phyloP scores from a whole-genome alignment of 2,888 invertebrate species.

The Drosophila basisetae region DNA sequence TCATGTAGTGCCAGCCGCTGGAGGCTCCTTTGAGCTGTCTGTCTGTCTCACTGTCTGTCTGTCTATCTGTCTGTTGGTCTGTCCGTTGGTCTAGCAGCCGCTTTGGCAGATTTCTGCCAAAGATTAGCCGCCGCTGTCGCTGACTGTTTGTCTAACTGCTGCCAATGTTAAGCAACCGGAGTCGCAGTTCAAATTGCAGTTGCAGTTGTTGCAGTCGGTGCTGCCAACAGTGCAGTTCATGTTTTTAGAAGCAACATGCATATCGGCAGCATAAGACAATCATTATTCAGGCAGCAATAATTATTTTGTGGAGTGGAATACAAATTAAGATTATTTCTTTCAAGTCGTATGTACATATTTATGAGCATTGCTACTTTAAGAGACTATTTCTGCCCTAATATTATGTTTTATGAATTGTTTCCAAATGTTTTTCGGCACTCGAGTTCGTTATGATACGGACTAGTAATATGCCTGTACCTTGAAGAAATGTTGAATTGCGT shows the following conservation, averaged over 20 bases:
- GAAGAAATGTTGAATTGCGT: not conserved
- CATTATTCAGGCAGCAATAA: not conserved
- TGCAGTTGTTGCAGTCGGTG: slow-evolving; percentile 14
- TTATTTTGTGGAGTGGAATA: not conserved
- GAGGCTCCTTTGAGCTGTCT: slow-evolving; percentile 56
- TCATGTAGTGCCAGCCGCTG: slow-evolving; percentile 33
- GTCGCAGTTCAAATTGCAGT: slow-evolving; percentile 11
- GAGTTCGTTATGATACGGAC: not conserved
- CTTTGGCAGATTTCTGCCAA: slow-evolving; percentile 61
- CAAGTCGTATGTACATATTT: not conserved
- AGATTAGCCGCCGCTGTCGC: slow-evolving; percentile 62
- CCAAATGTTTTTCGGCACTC: not conserved
- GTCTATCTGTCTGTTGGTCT: slow-evolving; percentile 25
- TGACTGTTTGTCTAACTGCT: slow-evolving; percentile 64
- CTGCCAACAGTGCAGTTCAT: slow-evolving; percentile 9
- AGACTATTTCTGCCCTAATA: not conserved
- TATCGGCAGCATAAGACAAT: not conserved
- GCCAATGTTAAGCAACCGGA: slow-evolving; percentile 22
- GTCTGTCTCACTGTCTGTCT: slow-evolving; percentile 9
- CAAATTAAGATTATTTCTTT: not conserved
- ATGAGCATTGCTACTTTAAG: not conserved
- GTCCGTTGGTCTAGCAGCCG: slow-evolving; percentile 37
- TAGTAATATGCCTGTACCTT: not conserved
- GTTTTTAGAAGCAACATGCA: not conserved
- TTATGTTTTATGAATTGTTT: not conserved